Conservation (phyloP, 2,113 vertebrate species). For the Nycticryphes semicollaris region DNA sequence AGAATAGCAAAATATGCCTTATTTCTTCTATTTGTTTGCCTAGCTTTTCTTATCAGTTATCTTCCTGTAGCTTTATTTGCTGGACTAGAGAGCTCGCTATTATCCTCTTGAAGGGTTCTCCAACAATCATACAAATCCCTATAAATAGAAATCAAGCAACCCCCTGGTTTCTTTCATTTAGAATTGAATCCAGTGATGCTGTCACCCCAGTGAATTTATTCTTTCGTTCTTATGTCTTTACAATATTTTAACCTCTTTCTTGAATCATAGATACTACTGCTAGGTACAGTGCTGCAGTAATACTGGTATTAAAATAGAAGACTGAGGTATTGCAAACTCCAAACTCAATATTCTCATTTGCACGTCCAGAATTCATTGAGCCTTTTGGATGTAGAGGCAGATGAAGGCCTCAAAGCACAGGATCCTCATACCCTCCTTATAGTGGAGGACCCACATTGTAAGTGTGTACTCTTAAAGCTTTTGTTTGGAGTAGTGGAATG, state of each 20-base stretch:
- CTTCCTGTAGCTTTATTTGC: not conserved
- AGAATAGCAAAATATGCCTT: not conserved
- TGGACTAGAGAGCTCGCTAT: not conserved
- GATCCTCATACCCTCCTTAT: not conserved
- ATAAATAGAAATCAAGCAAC: not conserved
- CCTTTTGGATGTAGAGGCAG: not conserved
- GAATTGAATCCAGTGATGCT: not conserved
- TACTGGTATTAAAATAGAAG: not conserved
- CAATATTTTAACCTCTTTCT: not conserved
- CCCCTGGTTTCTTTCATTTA: not conserved
- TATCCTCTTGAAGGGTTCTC: not conserved
- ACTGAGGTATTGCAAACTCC: not conserved
- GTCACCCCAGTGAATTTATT: not conserved
- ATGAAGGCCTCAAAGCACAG: not conserved
- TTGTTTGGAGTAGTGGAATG: rapidly evolving
- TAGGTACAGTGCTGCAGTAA: not conserved
- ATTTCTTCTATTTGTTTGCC: not conserved
- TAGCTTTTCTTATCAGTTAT: not conserved
- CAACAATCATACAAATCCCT: not conserved
- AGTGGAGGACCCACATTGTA: rapidly evolving
- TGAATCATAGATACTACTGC: not conserved
- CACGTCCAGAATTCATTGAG: not conserved
- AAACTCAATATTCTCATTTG: not conserved
- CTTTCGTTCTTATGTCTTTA: not conserved
- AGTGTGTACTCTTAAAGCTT: not conserved